Evolutionary conservation across 1,140 invertebrate species (phyloP), one percentile per base, ranked within the genome.

Genomic region (Drosophila bipectinata): DNA sequence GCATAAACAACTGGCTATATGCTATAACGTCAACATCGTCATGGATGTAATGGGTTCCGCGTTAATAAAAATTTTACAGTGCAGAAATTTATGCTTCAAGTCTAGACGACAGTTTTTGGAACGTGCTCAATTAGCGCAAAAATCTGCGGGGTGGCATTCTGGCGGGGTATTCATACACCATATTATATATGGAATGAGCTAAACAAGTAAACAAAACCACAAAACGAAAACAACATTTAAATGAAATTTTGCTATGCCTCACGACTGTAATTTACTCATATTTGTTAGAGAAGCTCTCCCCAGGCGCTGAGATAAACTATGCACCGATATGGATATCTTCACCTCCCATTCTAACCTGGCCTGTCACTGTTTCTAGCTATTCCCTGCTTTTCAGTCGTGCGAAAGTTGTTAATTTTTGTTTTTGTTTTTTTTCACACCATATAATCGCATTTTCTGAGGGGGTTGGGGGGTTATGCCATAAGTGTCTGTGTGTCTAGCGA

Each of bases 91-190:
- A 85, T 85, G 75, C 78, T 87, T 85, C 30, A 79, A 73, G 83
- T 88, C 83, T 88, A 88, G 83, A 88, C 83, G 83, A 87, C 83
- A 87, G 55, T 79, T 82, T 76, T 87, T 88, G 72, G 83, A 72
- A 88, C 83, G 83, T 87, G 83, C 83, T 87, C 79, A 88, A 83
- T 88, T 88, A 83, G 78, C 71, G 58, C 41, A 44, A 44, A 39
- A 41, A 56, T 44, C 56, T 34, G 52, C n/a, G 47, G n/a, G 45
- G 51, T 28, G 26, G 26, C 26, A 7, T 28, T 28, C 26, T 28
- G 14, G 14, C 52, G 14, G 4, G 7, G 2, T 3, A 6, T 32
- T 0, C 12, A 30, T 2, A 10, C 6, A 14, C 39, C n/a, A 41
- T 32, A 32, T 32, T 32, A 32, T 32, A 32, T 32, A 32, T 32